Conservation (phyloP, 2,113 vertebrate genomes). For the Calidris pygmaea region DNA sequence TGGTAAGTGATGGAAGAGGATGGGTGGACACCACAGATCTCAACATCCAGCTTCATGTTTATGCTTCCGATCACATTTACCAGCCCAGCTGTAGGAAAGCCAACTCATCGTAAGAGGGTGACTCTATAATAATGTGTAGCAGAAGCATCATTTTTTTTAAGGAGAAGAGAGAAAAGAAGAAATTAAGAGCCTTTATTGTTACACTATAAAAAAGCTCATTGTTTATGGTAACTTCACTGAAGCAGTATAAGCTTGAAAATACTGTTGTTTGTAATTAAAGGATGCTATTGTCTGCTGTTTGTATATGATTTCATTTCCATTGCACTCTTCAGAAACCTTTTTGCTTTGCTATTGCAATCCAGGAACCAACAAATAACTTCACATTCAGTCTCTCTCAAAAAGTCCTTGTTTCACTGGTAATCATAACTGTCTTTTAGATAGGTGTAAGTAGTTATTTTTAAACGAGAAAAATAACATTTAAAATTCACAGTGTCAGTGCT, state of each 20-base stretch:
- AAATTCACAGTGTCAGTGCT: not conserved
- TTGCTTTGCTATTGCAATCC: not conserved
- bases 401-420: not conserved
- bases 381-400: not conserved
- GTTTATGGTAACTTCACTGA: slow-evolving; percentile 49
- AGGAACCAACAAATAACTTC: not conserved
- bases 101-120: not conserved
- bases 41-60: not conserved
- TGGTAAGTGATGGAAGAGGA: not conserved
- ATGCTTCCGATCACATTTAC: not conserved
- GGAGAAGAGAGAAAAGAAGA: not conserved
- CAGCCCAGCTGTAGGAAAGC: not conserved
- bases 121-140: not conserved
- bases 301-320: not conserved
- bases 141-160: not conserved
- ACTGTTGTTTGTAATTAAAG: slow-evolving; percentile 6
- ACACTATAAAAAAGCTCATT: slow-evolving; percentile 51
- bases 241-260: slow-evolving; percentile 37
- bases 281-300: slow-evolving; percentile 17
- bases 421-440: not conserved
- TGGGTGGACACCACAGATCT: not conserved
- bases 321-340: slow-evolving; percentile 3
- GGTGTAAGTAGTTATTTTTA: not conserved
- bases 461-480: not conserved
- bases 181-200: slow-evolving; percentile 43